Base-by-base conservation (phyloP, 2,888 invertebrate genomes). In the Clistopyga incitator region DNA sequence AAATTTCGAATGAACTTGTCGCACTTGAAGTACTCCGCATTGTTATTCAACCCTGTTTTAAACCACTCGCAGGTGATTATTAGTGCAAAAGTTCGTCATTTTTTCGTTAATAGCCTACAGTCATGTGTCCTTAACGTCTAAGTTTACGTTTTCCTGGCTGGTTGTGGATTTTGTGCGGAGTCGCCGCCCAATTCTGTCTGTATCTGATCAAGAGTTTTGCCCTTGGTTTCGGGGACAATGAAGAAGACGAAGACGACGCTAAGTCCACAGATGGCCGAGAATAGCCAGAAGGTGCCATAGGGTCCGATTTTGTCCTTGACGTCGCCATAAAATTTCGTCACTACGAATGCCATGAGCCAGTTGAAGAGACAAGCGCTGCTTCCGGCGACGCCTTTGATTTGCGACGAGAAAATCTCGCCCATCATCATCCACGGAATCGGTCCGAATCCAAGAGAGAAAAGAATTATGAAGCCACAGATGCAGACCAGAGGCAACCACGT, bases 401-500 rank as follows among this genome's bases (percentile, higher is more conserved):
- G 96, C 2, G 96, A 94, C 65, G 97, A 95, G 91, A 98, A 97
- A 11, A 98, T 94, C 92, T 98, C 98, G 3, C 97, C 95, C 92
- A 96, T 94, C 94, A 97, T 96, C 94, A 98, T 95, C 97, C 97
- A 97, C 0, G 98, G 98, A 59, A 98, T 97, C 0, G 98, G 98
- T 0, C 98, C 98, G 89, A 96, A 96, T 68, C 98, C 98, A 52
- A 98, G 90, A 0, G 97, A 97, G 93, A 97, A 98, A 52, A 97
- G 95, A 29, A 97, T 93, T 25, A 98, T 96, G 92, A 97, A 98
- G 1, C 97, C 85, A 59, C 97, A 96, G 25, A 98, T 92, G 29
- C 96, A 95, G 1, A 95, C 89, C 6, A 98, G 93, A 0, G 98
- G 98, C 80, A 98, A 90, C 96, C 97, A 97, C 0, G 95, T 95